These are phyloP conservation scores for Dipodomys merriami DNA, from an alignment of 2,113 vertebrate genomes.

Conservation along the genomic window DNA sequence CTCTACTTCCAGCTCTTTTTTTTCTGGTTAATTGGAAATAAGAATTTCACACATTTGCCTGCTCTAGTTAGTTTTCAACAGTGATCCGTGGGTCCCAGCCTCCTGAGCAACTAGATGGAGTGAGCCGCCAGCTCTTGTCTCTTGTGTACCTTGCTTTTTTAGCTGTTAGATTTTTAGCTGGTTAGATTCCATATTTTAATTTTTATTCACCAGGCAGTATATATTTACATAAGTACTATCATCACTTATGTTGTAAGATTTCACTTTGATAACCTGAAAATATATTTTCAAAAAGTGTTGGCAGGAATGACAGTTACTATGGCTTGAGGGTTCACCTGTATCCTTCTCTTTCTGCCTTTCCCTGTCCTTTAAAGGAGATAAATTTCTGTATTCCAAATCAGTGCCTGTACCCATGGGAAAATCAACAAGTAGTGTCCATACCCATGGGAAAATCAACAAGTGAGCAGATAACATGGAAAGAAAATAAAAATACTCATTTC, in stretches of 20 bases:
- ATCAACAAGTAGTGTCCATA: not conserved
- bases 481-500: not conserved
- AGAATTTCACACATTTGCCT: too few relatives aligned
- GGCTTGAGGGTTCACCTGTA: not conserved
- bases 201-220: not conserved
- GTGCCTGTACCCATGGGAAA: not conserved
- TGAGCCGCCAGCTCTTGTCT: too few relatives aligned
- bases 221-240: not conserved
- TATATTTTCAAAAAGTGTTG: not conserved
- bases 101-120: too few relatives aligned
- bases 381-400: not conserved
- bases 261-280: conserved; percentile 15
- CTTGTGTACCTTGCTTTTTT: too few relatives aligned
- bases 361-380: not conserved
- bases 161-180: not conserved
- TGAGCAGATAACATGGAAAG: not conserved
- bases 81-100: too few relatives aligned
- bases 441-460: not conserved
- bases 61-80: too few relatives aligned
- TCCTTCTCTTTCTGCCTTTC: not conserved
- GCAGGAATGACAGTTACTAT: not conserved
- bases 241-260: not conserved
- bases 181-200: not conserved
- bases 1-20: too few relatives aligned
- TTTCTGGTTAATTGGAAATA: too few relatives aligned